Evolutionary conservation across 2,797 vertebrate genomes (phyloP).

Genomic region (Hippocampus kuda): DNA sequence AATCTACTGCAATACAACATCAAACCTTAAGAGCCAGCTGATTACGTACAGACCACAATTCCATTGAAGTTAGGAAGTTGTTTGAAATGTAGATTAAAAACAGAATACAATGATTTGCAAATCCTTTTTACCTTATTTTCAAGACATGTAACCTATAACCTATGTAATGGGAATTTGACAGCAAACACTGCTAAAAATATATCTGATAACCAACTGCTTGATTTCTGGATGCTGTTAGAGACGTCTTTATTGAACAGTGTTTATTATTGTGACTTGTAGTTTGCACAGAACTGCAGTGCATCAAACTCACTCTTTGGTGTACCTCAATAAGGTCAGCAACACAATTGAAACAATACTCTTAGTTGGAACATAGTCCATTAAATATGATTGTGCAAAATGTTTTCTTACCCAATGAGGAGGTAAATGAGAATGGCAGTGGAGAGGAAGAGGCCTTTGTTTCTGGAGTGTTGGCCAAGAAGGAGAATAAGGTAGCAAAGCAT

Average conservation of each 20-base stretch:
- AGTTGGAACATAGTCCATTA: neutral
- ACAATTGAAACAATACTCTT: neutral
- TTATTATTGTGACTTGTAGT: neutral
- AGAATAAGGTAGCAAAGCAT: slow-evolving; percentile 79
- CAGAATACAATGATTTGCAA: too few relatives aligned
- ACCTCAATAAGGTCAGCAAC: neutral
- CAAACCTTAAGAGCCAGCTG: neutral
- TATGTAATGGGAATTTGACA: too few relatives aligned
- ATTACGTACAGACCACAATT: too few relatives aligned
- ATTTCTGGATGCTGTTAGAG: neutral
- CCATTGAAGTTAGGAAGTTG: too few relatives aligned
- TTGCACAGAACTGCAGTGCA: neutral
- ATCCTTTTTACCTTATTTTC: too few relatives aligned
- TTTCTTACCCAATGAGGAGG: slow-evolving; percentile 77
- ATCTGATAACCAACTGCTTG: too few relatives aligned
- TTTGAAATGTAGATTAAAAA: too few relatives aligned
- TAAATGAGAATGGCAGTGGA: slow-evolving; percentile 80
- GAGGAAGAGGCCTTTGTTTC: slow-evolving; percentile 74
- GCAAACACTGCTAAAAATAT: too few relatives aligned
- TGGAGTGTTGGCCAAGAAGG: slow-evolving; percentile 71
- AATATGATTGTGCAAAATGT: neutral
- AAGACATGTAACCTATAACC: too few relatives aligned
- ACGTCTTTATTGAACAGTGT: neutral
- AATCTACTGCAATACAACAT: neutral
- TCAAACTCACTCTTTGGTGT: neutral